phyloP scores from a whole-genome alignment of 2,888 invertebrate species.

The Heliconius charithonia region DNA sequence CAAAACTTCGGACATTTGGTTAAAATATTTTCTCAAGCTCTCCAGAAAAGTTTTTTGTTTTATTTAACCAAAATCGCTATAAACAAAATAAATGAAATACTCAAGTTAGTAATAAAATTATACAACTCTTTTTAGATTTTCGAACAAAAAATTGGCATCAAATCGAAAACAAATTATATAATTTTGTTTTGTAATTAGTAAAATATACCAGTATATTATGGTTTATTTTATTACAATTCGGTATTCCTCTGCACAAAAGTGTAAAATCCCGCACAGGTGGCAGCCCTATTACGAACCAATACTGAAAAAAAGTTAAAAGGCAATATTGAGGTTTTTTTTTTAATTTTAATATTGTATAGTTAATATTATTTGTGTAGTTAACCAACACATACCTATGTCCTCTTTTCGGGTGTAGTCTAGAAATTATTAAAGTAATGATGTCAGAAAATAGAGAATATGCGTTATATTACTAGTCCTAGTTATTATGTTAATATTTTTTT shows the following conservation, averaged over 20 bases:
- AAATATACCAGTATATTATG: too few species aligned
- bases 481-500: slow-evolving; percentile 38
- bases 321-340: not conserved
- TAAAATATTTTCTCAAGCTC: not conserved
- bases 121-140: too few species aligned
- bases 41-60: not conserved
- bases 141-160: too few species aligned
- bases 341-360: not conserved
- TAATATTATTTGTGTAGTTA: not conserved
- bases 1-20: not conserved
- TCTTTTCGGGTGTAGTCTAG: slow-evolving; percentile 26
- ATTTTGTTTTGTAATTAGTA: too few species aligned
- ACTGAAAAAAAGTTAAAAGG: not conserved
- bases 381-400: slow-evolving; percentile 1
- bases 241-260: not conserved
- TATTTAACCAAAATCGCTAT: not conserved
- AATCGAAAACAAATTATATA: too few species aligned
- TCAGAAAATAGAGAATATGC: slow-evolving; percentile 36
- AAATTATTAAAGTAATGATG: slow-evolving; percentile 16
- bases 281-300: not conserved
- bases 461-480: slow-evolving; percentile 47
- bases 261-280: not conserved
- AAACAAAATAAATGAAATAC: not conserved
- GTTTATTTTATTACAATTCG: not conserved
- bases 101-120: not conserved